Percentiles rank a stretch among this genome's conserved stretches.
Evolutionary conservation across 2,113 vertebrate species (phyloP).

Genomic region (Hassar affinis): DNA sequence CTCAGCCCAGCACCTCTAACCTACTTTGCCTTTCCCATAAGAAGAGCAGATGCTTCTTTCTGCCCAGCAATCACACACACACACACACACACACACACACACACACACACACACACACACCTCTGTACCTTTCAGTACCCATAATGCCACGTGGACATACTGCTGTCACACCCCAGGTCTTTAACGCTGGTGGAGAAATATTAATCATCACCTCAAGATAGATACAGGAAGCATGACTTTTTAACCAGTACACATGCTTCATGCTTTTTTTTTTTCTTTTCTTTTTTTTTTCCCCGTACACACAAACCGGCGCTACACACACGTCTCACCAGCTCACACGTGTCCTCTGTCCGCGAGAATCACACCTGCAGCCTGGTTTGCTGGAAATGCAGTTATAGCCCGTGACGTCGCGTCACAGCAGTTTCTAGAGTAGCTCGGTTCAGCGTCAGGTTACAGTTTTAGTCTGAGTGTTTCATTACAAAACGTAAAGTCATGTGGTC

Average conservation of each 20-base stretch:
- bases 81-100: constrained; percentile 21
- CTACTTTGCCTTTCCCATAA: constrained; percentile 88
- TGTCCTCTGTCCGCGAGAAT: neutral
- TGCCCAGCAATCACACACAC: constrained; percentile 65
- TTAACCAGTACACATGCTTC: constrained; percentile 13
- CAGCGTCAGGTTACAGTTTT: neutral
- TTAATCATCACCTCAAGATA: neutral
- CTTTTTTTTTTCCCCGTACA: neutral
- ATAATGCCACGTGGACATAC: constrained; percentile 1
- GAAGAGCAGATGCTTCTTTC: constrained; percentile 64
- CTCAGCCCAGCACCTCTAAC: constrained; percentile 71
- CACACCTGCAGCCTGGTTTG: constrained; percentile 27
- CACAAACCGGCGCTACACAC: constrained; percentile 12
- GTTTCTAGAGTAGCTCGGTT: constrained; percentile 14
- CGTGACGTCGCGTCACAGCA: constrained; percentile 8
- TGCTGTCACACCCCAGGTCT: neutral
- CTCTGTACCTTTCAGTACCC: constrained; percentile 10
- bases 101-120: neutral
- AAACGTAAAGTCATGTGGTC: neutral
- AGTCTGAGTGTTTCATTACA: neutral
- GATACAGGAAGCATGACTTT: constrained; percentile 41
- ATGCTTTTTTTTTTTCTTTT: too few relatives aligned
- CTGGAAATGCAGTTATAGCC: constrained; percentile 20
- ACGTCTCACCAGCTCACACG: neutral
- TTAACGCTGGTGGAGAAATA: neutral